These are phyloP conservation scores for Rhea pennata DNA, from an alignment of 2,113 vertebrate species.

Conservation along the genomic window DNA sequence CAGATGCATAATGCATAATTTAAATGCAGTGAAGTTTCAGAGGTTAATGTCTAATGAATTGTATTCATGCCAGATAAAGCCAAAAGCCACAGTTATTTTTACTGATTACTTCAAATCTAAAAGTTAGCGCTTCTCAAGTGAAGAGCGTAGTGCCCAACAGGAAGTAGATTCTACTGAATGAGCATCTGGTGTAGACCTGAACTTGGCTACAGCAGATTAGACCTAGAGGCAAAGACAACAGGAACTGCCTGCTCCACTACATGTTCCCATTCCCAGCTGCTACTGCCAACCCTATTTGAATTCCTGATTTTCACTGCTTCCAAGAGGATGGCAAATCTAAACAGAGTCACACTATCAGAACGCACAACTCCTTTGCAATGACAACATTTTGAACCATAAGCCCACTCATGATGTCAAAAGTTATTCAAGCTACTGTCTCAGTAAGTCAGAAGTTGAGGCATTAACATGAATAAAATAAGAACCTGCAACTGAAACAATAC, in stretches of 20 bases:
- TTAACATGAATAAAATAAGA: neutral
- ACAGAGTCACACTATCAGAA: neutral
- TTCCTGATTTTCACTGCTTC: neutral
- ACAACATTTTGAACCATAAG: accelerated
- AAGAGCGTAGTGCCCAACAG: neutral
- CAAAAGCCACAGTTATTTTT: neutral
- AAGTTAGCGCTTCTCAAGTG: neutral
- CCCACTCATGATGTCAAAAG: neutral
- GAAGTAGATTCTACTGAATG: neutral
- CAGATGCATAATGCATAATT: neutral
- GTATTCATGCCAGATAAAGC: neutral
- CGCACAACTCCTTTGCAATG: neutral
- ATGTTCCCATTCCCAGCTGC: neutral
- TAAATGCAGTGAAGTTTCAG: neutral
- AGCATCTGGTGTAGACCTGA: neutral
- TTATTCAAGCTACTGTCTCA: neutral
- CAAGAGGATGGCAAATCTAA: neutral
- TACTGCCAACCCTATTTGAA: neutral
- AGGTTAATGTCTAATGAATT: neutral
- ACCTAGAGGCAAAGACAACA: neutral
- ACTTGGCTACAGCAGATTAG: neutral
- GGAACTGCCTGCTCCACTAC: neutral
- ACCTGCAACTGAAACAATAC: neutral
- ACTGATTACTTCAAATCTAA: neutral
- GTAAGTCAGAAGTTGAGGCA: neutral